Evolutionary conservation across 2,888 invertebrate genomes (phyloP).

Genomic region (Ectropis crepuscularia): DNA sequence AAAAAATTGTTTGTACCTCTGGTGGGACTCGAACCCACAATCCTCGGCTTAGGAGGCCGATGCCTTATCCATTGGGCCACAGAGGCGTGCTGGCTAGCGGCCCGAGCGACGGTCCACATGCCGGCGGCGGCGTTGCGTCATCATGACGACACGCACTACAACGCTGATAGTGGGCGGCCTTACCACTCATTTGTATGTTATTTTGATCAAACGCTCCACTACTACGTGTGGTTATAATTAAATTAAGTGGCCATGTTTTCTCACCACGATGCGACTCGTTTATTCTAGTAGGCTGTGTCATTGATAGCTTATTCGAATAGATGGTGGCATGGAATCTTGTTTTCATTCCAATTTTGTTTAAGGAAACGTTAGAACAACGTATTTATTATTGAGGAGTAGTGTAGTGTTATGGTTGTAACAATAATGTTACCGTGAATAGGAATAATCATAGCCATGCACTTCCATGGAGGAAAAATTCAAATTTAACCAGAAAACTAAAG

Average conservation of each 20-base stretch:
- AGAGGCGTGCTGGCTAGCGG: conserved; percentile 94
- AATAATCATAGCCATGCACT: no score
- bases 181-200: conserved; percentile 51
- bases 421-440: neutral
- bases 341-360: neutral
- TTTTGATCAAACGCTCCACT: conserved; percentile 41
- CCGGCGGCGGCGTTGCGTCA: conserved; percentile 64
- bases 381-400: neutral
- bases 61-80: conserved; percentile 94
- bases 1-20: conserved; percentile 86
- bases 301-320: conserved; percentile 2
- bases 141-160: conserved; percentile 48
- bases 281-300: conserved; percentile 2
- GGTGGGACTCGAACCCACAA: conserved; percentile 95
- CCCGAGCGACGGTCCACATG: conserved; percentile 86
- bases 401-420: neutral
- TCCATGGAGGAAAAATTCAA: no score
- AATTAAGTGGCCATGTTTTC: conserved; percentile 24
- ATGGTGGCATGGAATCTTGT: neutral
- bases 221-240: conserved; percentile 33
- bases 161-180: conserved; percentile 51
- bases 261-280: conserved; percentile 12
- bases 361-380: neutral
- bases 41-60: conserved; percentile 94
- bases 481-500: no score